Base-by-base conservation (phyloP, 2,888 invertebrate genomes). In the Andrena hattorfiana region DNA sequence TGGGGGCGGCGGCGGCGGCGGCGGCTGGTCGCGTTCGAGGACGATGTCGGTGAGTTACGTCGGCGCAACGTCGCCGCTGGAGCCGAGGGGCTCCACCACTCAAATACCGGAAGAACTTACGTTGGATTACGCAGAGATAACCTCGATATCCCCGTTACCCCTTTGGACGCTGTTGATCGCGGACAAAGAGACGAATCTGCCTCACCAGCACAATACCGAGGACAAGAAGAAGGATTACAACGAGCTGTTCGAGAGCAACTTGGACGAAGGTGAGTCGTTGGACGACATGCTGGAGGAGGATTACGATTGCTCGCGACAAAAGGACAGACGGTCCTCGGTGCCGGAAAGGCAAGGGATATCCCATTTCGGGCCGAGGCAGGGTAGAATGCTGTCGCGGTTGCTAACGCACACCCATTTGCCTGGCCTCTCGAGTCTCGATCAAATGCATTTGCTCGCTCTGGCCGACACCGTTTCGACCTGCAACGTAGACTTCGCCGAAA, bases 391-490 rank as follows among this genome's bases (percentile, higher is more conserved):
- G 10, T 98, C 98, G 0, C 96, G 98, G 2, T 95, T 99, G 8
- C 95, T 99, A 54, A 99, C 99, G 0, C 99, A 99, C 94, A 98
- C 98, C 0, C 98, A 98, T 94, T 94, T 99, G 48, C 99, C 99
- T 0, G 99, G 99, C 0, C 94, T 99, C 54, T 98, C 98, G 3
- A 99, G 99, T 87, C 95, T 99, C 72, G 99, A 99, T 94, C 99
- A 99, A 94, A 99, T 99, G 99, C 99, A 99, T 94, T 95, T 99
- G 81, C 94, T 99, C n/a, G 99, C 99, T 0, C 94, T 99, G 81
- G 99, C 99, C 13, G 99, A 99, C 92, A 99, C 99, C 0, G 99
- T 99, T 0, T 97, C 98, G 0, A 98, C 98, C 0, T 98, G 98
- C 91, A 98, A 98, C 90, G 97, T 97, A 0, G 97, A 98, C 92